These are phyloP conservation scores for Apogon hyalosoma DNA, from an alignment of 2,797 vertebrate species.

Conservation along the genomic window DNA sequence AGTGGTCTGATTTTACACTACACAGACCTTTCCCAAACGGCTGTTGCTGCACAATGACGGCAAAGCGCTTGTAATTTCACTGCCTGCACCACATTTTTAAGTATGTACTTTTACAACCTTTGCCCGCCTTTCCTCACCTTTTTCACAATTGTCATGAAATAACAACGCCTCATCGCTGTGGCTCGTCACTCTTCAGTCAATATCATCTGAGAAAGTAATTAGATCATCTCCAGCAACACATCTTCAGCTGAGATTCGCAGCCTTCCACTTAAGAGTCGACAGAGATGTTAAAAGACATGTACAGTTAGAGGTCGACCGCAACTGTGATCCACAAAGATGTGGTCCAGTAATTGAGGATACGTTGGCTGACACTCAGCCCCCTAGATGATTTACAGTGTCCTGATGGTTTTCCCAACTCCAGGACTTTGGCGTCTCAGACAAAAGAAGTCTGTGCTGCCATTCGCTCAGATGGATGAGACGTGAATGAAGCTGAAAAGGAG, in stretches of 20 bases:
- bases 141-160: conserved; percentile 6
- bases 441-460: conserved; percentile 53
- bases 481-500: conserved; percentile 54
- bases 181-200: conserved; percentile 42
- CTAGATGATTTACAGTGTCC: conserved; percentile 61
- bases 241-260: conserved; percentile 39
- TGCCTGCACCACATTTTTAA: no score
- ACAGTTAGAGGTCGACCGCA: conserved; percentile 51
- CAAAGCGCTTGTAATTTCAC: no score
- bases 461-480: conserved; percentile 46
- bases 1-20: no score
- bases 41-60: no score
- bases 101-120: no score
- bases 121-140: conserved; percentile 3
- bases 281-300: conserved; percentile 64
- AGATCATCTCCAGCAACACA: conserved; percentile 53
- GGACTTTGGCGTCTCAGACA: conserved; percentile 57
- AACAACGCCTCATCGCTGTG: conserved; percentile 16
- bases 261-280: conserved; percentile 59
- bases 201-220: conserved; percentile 59
- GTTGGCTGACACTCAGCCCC: conserved; percentile 63
- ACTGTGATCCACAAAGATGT: conserved; percentile 63
- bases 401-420: conserved; percentile 67
- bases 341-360: conserved; percentile 68
- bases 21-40: no score